Conservation (phyloP, 2,113 vertebrate genomes). For the Australoheros scitulus region DNA sequence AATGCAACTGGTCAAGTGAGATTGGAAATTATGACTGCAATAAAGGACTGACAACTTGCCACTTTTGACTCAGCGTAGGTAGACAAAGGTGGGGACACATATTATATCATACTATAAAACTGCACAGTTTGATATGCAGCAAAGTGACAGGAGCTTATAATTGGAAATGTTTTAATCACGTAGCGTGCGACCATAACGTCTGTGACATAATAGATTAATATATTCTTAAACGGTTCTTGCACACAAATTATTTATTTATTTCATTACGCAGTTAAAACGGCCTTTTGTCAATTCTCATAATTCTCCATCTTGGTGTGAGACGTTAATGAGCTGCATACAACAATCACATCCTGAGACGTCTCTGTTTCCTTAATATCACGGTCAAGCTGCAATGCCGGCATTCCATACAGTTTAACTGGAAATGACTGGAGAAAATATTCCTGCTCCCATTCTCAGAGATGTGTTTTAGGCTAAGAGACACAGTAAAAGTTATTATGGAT, state of each 20-base stretch:
- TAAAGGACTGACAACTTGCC: conserved; percentile 48
- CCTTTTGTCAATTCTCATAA: neutral
- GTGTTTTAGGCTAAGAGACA: neutral
- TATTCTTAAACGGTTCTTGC: neutral
- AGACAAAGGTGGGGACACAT: conserved; percentile 29
- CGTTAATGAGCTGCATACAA: neutral
- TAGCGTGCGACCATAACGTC: neutral
- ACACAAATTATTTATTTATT: neutral
- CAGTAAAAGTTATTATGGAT: conserved; percentile 6
- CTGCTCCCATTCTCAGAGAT: neutral
- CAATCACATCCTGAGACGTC: neutral
- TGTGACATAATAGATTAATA: neutral
- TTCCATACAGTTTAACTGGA: neutral
- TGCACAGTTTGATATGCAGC: conserved; percentile 19
- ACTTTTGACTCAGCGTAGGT: conserved; percentile 43
- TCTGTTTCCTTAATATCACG: neutral
- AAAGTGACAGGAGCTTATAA: conserved; percentile 17
- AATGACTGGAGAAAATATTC: neutral
- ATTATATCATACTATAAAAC: conserved; percentile 19
- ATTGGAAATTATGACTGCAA: conserved; percentile 62
- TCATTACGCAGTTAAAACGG: neutral
- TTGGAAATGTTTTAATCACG: conserved; percentile 21
- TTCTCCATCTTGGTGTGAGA: neutral
- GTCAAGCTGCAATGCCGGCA: neutral
- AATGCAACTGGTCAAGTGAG: conserved; percentile 24